phyloP scores from a whole-genome alignment of 2,113 vertebrate species.

The Megaceryle torquata region DNA sequence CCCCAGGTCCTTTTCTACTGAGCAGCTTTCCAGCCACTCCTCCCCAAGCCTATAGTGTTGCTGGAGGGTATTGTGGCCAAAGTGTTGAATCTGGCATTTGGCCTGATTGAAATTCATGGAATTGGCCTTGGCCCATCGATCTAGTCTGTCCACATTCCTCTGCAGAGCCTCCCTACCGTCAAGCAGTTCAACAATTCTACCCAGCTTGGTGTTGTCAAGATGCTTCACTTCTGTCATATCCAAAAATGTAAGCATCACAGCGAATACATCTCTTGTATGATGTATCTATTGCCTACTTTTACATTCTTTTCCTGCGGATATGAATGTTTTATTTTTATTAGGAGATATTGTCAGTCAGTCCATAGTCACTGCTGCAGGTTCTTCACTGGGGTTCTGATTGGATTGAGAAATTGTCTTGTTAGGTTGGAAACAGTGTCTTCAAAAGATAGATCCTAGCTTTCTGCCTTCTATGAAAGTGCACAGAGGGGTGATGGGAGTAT shows the following conservation, averaged over 20 bases:
- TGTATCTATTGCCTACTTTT: not conserved
- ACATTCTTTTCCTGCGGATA: not conserved
- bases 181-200: no score
- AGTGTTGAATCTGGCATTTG: no score
- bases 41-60: no score
- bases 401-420: not conserved
- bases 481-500: not conserved
- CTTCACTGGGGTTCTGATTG: not conserved
- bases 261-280: not conserved
- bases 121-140: no score
- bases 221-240: not conserved
- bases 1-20: no score
- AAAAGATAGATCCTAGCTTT: not conserved
- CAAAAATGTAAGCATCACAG: not conserved
- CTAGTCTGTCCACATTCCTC: no score
- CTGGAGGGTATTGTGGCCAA: no score
- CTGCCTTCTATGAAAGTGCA: not conserved
- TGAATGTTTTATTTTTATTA: not conserved
- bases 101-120: no score
- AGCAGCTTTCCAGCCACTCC: no score
- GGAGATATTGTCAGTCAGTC: not conserved
- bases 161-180: no score
- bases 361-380: not conserved
- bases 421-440: not conserved
- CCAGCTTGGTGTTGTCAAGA: not conserved